Evolutionary conservation across 2,113 vertebrate genomes (phyloP).

Genomic region (Gallinago media): DNA sequence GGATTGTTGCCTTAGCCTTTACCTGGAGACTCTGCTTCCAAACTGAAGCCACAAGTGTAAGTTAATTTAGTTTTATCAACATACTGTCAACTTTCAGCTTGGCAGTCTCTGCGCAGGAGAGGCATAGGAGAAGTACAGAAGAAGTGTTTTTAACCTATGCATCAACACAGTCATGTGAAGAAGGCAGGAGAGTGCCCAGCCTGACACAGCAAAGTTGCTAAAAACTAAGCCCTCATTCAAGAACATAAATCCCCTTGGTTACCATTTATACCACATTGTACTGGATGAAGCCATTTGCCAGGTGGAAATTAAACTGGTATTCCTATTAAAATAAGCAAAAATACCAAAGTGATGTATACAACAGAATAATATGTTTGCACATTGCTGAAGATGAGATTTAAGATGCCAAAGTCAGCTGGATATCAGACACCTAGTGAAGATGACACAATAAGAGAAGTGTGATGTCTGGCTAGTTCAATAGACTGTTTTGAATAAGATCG

Average conservation of each 20-base stretch:
- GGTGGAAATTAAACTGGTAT: background rate
- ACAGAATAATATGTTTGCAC: background rate
- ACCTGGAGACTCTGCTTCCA: background rate
- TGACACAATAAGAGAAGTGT: background rate
- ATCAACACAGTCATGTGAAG: fast-evolving
- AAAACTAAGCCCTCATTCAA: background rate
- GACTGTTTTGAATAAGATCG: background rate
- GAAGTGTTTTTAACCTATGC: background rate
- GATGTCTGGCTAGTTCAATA: background rate
- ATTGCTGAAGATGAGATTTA: background rate
- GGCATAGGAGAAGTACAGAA: background rate
- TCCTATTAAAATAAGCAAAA: background rate
- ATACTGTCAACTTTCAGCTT: background rate
- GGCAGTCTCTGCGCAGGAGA: background rate
- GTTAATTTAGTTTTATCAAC: background rate
- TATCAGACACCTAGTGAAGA: background rate
- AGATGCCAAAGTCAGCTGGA: background rate
- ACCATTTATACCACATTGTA: fast-evolving
- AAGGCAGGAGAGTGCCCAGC: background rate
- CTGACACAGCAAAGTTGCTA: background rate
- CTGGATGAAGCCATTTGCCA: background rate
- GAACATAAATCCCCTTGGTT: background rate
- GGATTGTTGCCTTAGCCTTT: background rate
- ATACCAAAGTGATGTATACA: background rate
- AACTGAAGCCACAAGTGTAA: background rate